A percentile compares a stretch with the other conserved stretches of the same genome.
Evolutionary conservation across 2,797 vertebrate genomes (phyloP).

Genomic region (Thripadectes ignobilis): DNA sequence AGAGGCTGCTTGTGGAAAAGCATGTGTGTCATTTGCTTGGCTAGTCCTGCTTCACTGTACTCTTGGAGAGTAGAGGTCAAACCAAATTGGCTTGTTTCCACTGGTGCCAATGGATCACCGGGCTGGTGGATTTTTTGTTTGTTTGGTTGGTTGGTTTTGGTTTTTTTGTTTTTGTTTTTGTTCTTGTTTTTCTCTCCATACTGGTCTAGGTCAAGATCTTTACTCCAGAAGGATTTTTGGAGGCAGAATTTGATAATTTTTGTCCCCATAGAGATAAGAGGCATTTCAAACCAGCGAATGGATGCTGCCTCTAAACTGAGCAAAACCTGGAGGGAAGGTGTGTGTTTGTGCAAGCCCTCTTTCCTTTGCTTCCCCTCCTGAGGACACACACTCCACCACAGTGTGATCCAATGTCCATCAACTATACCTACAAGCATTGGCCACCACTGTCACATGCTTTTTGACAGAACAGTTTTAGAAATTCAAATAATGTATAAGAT

Average conservation of each 20-base stretch:
- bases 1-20: not conserved
- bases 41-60: not conserved
- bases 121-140: not conserved
- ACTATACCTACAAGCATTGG: fast-evolving
- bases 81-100: not conserved
- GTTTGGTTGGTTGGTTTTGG: not conserved
- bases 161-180: not conserved
- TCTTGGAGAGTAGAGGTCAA: not conserved
- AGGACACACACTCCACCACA: not conserved
- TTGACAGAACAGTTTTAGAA: not conserved
- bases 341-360: not conserved
- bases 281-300: not conserved
- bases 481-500: not conserved
- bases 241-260: not conserved
- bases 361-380: not conserved
- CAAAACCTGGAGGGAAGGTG: not conserved
- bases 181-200: fast-evolving
- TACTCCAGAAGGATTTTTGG: not conserved
- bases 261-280: not conserved
- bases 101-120: not conserved
- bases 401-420: not conserved
- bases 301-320: not conserved
- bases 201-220: not conserved
- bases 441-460: not conserved
- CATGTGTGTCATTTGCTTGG: not conserved